Evolutionary conservation across 2,888 invertebrate species (phyloP).

Genomic region (Mesorhabditis spiculigera): DNA sequence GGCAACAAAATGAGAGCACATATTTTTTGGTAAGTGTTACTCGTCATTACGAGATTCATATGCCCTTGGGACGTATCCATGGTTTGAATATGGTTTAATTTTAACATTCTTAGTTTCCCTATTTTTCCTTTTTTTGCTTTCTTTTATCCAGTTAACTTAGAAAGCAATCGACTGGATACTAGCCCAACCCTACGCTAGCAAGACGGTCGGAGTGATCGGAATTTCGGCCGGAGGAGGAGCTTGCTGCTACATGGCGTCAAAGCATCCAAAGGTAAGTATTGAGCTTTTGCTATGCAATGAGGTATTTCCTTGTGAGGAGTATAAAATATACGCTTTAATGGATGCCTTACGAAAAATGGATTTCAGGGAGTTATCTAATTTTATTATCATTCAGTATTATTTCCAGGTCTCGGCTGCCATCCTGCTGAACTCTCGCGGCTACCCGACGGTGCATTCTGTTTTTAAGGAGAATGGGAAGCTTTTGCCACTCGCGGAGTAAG

Average conservation of each 20-base stretch:
- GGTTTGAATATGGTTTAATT: no score
- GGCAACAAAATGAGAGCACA: neutral
- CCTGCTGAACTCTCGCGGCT: neutral
- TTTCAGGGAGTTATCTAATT: neutral
- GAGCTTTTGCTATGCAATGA: no score
- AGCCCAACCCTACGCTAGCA: neutral
- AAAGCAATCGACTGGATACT: slow-evolving; percentile 1
- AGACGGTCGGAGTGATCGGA: slow-evolving; percentile 1
- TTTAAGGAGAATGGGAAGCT: slow-evolving; percentile 5
- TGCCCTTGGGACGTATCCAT: no score
- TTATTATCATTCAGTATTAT: neutral
- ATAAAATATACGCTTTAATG: neutral
- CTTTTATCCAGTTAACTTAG: neutral
- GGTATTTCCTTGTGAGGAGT: no score
- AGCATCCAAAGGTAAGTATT: neutral
- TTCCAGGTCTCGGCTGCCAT: neutral
- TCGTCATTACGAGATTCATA: no score
- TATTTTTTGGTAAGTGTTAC: neutral
- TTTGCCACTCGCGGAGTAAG: neutral
- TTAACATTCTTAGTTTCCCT: no score
- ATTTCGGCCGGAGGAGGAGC: neutral
- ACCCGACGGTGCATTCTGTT: neutral
- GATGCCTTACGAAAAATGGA: neutral
- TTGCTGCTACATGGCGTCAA: neutral
- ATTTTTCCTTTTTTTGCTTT: no score